A percentile compares a stretch with the other conserved stretches of the same genome.
Conservation (phyloP, 1,140 invertebrate genomes). For the Leptonema lineaticorne region DNA sequence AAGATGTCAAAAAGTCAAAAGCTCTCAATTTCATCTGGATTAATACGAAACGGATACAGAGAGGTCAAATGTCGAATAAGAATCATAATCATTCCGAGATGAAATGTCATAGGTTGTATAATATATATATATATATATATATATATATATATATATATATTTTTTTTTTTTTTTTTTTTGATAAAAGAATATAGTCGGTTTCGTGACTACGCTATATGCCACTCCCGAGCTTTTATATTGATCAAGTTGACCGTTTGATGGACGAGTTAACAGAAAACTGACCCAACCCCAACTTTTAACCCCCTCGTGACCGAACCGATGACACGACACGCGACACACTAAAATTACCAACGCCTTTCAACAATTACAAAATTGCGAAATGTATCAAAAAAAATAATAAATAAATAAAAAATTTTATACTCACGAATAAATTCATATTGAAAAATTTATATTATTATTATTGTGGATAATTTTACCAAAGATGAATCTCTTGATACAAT, state of each 20-base stretch:
- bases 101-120: no score
- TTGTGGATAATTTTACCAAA: no score
- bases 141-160: background rate
- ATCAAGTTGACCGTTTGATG: slow-evolving; percentile 10
- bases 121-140: no score
- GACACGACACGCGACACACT: background rate
- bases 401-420: background rate
- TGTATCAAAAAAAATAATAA: background rate
- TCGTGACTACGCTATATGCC: slow-evolving; percentile 2
- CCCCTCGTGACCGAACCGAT: background rate
- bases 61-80: no score
- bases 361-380: background rate
- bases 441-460: no score
- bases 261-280: slow-evolving; percentile 2
- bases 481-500: background rate
- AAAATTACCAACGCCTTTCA: background rate
- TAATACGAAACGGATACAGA: no score
- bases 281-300: background rate
- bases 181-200: no score
- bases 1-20: no score
- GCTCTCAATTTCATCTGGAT: no score
- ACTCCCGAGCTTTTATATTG: slow-evolving; percentile 24
- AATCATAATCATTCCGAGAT: no score
- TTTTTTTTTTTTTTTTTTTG: background rate
- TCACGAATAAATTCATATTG: no score